Conservation (phyloP, 2,888 invertebrate genomes). For the Ischnura elegans region DNA sequence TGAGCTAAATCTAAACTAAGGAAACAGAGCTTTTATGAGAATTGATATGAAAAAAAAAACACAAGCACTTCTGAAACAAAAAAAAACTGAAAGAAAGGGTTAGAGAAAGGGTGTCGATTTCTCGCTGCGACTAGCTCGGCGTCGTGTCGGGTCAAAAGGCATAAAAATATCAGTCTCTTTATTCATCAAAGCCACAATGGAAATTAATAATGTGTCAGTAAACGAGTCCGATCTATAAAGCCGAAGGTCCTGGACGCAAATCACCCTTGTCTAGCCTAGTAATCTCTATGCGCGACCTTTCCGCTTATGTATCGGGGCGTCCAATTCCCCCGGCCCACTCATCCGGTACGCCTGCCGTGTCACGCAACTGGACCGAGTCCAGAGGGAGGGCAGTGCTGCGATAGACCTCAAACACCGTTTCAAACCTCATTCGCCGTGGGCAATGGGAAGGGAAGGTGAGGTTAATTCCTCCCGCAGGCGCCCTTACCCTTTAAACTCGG, state of each 20-base stretch:
- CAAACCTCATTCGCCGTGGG: background rate
- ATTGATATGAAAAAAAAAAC: too few species aligned
- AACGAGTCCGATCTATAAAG: background rate
- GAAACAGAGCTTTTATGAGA: too few species aligned
- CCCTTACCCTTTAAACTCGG: background rate
- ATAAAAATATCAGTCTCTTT: too few species aligned
- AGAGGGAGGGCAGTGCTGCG: background rate
- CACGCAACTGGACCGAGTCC: constrained; percentile 3
- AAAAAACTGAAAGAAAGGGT: too few species aligned
- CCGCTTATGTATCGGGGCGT: background rate
- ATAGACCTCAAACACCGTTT: background rate
- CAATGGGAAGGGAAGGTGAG: background rate
- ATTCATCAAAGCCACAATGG: too few species aligned
- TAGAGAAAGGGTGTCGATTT: too few species aligned
- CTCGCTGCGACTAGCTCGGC: too few species aligned
- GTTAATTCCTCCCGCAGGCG: background rate
- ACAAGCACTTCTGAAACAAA: too few species aligned
- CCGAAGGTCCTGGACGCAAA: background rate
- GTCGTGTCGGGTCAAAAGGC: too few species aligned
- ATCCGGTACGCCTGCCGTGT: background rate
- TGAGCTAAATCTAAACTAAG: too few species aligned
- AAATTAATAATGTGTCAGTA: too few species aligned
- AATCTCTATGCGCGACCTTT: background rate
- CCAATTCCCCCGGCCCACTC: background rate
- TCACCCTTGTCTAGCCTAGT: background rate